A percentile compares a stretch with the other conserved stretches of the same genome.
Evolutionary conservation across 2,888 invertebrate genomes (phyloP).

Genomic region (Lacanobia wlatinum): DNA sequence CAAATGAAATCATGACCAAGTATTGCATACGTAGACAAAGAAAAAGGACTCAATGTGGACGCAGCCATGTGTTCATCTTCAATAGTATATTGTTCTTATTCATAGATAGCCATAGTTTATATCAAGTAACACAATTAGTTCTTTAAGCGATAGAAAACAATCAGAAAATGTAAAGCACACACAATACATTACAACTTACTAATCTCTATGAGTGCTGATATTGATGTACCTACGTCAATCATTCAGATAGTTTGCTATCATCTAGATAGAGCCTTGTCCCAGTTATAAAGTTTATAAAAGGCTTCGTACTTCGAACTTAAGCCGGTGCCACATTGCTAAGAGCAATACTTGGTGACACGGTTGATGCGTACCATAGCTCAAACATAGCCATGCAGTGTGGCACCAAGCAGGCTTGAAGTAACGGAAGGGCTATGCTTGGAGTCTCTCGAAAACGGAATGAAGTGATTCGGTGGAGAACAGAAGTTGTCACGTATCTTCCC

Average conservation of each 20-base stretch:
- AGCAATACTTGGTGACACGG: neutral
- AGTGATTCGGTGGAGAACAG: neutral
- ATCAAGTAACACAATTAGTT: neutral
- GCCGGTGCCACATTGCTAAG: neutral
- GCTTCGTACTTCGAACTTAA: neutral
- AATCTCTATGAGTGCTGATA: constrained; percentile 24
- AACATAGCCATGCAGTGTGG: neutral
- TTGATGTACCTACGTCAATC: neutral
- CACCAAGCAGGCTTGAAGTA: neutral
- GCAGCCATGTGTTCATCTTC: neutral
- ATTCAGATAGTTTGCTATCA: neutral
- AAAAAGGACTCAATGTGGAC: neutral
- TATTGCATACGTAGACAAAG: constrained; percentile 18
- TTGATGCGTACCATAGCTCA: too few relatives aligned
- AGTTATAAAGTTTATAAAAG: neutral
- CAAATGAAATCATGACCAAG: neutral
- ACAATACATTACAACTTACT: neutral
- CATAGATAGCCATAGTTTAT: neutral
- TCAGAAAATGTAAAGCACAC: neutral
- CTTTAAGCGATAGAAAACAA: neutral
- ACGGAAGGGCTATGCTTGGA: too few relatives aligned
- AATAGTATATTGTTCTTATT: neutral
- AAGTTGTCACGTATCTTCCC: too few relatives aligned
- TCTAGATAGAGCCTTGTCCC: neutral
- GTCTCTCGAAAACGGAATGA: neutral